A percentile compares a stretch with the other conserved stretches of the same genome.
Conservation (phyloP, 2,113 vertebrate genomes). For the Tragelaphus strepsiceros region DNA sequence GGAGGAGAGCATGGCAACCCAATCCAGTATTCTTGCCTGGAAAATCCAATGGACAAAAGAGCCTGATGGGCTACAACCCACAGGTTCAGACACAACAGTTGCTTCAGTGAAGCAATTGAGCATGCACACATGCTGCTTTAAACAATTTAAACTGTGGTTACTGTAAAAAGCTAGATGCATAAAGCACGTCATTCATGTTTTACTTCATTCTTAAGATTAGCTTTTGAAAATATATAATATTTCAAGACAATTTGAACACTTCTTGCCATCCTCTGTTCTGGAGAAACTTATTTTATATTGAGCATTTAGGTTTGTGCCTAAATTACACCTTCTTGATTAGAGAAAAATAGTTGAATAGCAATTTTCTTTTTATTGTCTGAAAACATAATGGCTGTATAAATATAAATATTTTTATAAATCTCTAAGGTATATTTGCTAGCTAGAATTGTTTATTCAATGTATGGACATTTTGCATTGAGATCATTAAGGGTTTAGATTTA, state of each 20-base stretch:
- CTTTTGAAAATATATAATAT: constrained; percentile 83
- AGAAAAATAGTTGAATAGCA: constrained; percentile 82
- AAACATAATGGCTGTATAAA: constrained; percentile 78
- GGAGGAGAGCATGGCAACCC: neutral
- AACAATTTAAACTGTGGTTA: constrained; percentile 72
- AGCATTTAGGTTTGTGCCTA: constrained; percentile 84
- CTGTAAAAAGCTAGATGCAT: constrained; percentile 83
- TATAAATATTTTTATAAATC: constrained; percentile 83
- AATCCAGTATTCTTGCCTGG: neutral
- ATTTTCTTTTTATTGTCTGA: constrained; percentile 80
- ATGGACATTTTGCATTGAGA: constrained; percentile 87
- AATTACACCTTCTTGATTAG: constrained; percentile 80
- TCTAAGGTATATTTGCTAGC: constrained; percentile 85
- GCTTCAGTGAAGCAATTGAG: neutral
- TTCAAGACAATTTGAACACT: constrained; percentile 81
- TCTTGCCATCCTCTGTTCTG: constrained; percentile 84
- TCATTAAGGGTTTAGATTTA: constrained; percentile 86
- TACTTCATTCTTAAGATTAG: constrained; percentile 78
- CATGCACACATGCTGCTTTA: neutral
- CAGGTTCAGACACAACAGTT: neutral
- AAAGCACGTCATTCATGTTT: constrained; percentile 86
- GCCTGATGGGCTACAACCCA: neutral
- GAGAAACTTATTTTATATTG: constrained; percentile 81
- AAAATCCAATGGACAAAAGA: neutral
- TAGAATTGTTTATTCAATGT: constrained; percentile 79